Evolutionary conservation across 2,888 invertebrate genomes (phyloP).

Genomic region (Leptinotarsa juncta): DNA sequence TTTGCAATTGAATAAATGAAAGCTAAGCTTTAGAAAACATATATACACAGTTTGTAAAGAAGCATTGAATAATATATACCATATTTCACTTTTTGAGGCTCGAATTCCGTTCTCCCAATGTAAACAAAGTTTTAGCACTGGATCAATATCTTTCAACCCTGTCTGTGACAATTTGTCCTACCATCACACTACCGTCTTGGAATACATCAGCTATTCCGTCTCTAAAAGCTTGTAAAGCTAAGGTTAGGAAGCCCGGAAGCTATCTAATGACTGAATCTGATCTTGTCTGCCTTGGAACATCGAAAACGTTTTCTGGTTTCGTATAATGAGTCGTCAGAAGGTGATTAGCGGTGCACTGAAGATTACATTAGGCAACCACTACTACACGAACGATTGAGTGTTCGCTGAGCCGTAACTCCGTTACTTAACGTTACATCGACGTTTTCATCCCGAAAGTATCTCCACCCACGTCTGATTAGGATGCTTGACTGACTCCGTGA

Average conservation of each 20-base stretch:
- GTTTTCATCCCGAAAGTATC: constrained; percentile 27
- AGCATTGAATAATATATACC: no score
- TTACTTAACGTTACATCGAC: constrained; percentile 30
- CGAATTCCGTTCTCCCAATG: background rate
- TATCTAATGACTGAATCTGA: constrained; percentile 43
- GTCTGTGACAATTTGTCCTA: constrained; percentile 20
- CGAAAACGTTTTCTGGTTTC: constrained; percentile 61
- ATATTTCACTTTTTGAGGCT: no score
- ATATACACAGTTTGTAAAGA: no score
- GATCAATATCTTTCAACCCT: constrained; percentile 1
- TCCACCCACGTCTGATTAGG: constrained; percentile 32
- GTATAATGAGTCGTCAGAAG: constrained; percentile 54
- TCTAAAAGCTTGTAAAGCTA: constrained; percentile 45
- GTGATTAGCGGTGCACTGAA: constrained; percentile 48
- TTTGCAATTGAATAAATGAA: no score
- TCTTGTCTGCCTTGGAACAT: constrained; percentile 52
- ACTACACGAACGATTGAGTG: constrained; percentile 37
- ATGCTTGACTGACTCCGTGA: constrained; percentile 29
- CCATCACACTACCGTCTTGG: constrained; percentile 20
- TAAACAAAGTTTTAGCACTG: background rate
- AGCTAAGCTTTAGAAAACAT: no score
- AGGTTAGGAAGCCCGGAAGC: constrained; percentile 51
- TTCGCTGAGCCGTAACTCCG: constrained; percentile 32
- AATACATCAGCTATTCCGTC: constrained; percentile 17
- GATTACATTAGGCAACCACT: constrained; percentile 55